A percentile compares a stretch with the other conserved stretches of the same genome.
Evolutionary conservation across 1,140 invertebrate genomes (phyloP).

Genomic region (Odontomachus brunneus): DNA sequence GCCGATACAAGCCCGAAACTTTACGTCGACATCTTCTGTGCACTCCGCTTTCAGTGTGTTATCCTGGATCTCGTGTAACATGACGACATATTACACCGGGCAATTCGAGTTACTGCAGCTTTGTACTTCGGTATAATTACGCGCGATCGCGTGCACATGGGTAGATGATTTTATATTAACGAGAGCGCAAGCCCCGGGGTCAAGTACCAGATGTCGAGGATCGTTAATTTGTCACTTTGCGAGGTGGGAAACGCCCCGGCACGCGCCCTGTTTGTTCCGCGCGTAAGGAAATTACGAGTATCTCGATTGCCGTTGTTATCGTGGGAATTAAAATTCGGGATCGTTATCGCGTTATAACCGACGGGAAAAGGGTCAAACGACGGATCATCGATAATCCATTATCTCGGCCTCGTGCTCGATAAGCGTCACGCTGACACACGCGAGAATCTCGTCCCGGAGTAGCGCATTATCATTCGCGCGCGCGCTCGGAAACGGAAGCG

Average conservation of each 20-base stretch:
- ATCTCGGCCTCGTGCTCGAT: not conserved
- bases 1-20: slow-evolving; percentile 41
- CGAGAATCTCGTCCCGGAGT: slow-evolving; percentile 4
- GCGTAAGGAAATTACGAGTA: not conserved
- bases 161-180: not conserved
- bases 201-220: too few species aligned
- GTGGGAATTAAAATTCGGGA: not conserved
- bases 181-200: too few species aligned
- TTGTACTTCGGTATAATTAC: too few species aligned
- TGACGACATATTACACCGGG: not conserved
- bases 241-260: too few species aligned
- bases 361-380: not conserved
- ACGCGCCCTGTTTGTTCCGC: too few species aligned
- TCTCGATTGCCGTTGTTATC: too few species aligned
- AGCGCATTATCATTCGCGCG: not conserved
- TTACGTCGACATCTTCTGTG: not conserved
- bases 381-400: slow-evolving; percentile 17
- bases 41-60: not conserved
- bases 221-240: too few species aligned
- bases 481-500: not conserved
- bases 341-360: not conserved
- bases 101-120: too few species aligned
- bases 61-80: not conserved
- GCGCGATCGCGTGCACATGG: not conserved
- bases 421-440: not conserved